phyloP scores from a whole-genome alignment of 2,888 invertebrate genomes.

The Trisateles emortualis region DNA sequence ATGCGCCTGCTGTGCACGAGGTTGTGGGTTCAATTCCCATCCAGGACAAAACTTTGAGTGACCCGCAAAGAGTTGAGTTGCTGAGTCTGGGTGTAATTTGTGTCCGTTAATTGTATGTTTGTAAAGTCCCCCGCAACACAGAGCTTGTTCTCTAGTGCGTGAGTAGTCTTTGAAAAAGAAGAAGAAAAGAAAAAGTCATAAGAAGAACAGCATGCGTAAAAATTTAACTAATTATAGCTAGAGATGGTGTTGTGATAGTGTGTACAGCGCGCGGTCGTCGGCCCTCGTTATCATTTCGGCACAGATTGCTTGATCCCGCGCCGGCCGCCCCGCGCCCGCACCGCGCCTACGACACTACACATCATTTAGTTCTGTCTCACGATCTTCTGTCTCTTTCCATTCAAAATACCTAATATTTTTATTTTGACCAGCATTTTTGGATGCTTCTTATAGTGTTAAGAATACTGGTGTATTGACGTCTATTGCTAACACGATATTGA shows the following conservation, averaged over 20 bases:
- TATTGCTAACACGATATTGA: no score
- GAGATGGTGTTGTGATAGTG: conserved; percentile 41
- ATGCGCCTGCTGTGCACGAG: no score
- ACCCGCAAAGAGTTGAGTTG: no score
- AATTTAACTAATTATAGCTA: conserved; percentile 58
- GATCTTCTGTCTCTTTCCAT: conserved; percentile 2
- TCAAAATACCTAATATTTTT: neutral
- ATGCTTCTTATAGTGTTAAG: no score
- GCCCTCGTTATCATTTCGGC: conserved; percentile 83
- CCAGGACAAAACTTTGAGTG: no score
- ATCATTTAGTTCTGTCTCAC: conserved; percentile 3
- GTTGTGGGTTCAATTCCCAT: no score
- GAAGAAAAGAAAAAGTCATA: conserved; percentile 28
- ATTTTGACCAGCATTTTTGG: neutral
- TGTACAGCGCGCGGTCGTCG: conserved; percentile 66
- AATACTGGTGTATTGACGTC: no score
- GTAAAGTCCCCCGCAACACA: no score
- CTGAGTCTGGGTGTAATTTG: no score
- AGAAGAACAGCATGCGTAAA: conserved; percentile 33
- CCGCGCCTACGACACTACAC: conserved; percentile 9
- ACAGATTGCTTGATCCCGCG: conserved; percentile 79
- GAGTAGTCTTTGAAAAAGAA: no score
- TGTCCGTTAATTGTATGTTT: no score
- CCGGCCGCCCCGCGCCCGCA: conserved; percentile 34
- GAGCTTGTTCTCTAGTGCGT: no score